Conservation (phyloP, 2,888 invertebrate genomes). For the Melanophora roralis region DNA sequence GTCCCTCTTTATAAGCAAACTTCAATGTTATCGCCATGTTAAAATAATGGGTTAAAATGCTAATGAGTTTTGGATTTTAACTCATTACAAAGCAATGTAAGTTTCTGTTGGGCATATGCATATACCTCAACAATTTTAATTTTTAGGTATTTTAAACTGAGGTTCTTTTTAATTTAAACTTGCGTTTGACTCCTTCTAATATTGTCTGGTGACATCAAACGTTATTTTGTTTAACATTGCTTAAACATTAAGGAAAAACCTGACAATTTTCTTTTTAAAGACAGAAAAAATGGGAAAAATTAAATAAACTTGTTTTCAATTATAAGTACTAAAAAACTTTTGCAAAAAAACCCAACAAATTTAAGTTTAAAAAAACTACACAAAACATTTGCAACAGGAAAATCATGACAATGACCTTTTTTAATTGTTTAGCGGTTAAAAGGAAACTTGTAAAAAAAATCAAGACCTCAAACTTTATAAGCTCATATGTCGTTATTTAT, state of each 20-base stretch:
- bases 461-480: constrained; percentile 4
- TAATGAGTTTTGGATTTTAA: no score
- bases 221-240: no score
- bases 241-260: constrained; percentile 27
- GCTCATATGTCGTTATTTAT: neutral
- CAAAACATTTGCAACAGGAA: neutral
- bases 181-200: no score
- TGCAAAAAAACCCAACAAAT: neutral
- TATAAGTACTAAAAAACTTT: neutral
- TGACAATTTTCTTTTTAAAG: constrained; percentile 21
- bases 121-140: no score
- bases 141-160: no score
- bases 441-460: constrained; percentile 15
- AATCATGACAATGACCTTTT: constrained; percentile 52
- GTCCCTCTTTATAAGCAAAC: no score
- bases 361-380: neutral
- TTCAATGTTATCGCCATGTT: no score
- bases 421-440: constrained; percentile 35
- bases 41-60: no score
- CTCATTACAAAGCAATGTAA: no score
- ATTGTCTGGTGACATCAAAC: no score
- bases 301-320: constrained; percentile 33
- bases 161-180: no score
- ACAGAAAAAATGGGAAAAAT: neutral
- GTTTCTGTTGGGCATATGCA: no score